A percentile compares a stretch with the other conserved stretches of the same genome.
Conservation (phyloP, 2,113 vertebrate species). For the Noctilio leporinus region DNA sequence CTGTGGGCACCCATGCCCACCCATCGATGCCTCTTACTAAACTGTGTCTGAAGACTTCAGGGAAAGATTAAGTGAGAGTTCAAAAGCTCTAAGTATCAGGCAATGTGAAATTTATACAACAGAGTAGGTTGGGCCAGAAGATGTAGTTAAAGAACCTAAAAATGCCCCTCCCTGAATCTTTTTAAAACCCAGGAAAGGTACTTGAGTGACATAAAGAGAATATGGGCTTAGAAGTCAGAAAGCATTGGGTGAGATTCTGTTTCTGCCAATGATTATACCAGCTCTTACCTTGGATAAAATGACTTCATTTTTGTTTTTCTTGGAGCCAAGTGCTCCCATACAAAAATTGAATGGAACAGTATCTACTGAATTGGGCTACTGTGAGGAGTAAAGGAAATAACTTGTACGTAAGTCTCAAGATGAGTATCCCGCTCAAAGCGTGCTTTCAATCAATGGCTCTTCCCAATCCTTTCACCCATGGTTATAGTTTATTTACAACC, state of each 20-base stretch:
- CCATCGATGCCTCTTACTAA: background rate
- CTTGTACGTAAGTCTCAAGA: background rate
- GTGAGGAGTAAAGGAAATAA: background rate
- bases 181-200: background rate
- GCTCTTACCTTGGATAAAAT: background rate
- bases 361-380: background rate
- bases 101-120: background rate
- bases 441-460: background rate
- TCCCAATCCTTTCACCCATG: background rate
- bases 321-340: background rate
- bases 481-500: background rate
- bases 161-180: background rate
- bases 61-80: background rate
- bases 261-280: background rate
- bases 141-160: background rate
- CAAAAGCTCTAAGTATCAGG: background rate
- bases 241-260: background rate
- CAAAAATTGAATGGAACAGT: background rate
- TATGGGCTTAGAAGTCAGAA: background rate
- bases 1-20: background rate
- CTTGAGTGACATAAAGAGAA: background rate
- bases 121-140: background rate
- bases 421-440: background rate
- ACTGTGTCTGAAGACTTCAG: background rate
- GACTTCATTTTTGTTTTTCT: background rate